phyloP scores from a whole-genome alignment of 2,888 invertebrate genomes.

The Phalera bucephala region DNA sequence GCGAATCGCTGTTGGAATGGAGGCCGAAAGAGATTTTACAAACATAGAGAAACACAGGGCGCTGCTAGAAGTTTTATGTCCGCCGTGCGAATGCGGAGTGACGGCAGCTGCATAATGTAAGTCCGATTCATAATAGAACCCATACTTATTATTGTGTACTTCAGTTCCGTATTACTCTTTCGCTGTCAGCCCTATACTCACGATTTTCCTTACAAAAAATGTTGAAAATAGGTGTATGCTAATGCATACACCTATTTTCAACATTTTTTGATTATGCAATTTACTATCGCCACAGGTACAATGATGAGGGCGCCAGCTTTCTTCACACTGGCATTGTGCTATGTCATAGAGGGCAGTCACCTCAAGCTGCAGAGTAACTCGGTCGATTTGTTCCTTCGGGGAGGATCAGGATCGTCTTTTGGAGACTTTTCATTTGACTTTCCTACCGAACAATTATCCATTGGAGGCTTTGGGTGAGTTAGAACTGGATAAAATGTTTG shows the following conservation, averaged over 20 bases:
- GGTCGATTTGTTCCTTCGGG: conserved; percentile 25
- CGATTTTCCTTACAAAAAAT: neutral
- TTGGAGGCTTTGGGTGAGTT: conserved; percentile 60
- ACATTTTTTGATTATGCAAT: conserved; percentile 17
- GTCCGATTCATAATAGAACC: too few species aligned
- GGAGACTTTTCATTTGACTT: conserved; percentile 29
- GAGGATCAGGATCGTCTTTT: conserved; percentile 32
- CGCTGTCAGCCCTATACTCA: too few species aligned
- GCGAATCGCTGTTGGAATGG: too few species aligned
- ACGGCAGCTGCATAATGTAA: too few species aligned
- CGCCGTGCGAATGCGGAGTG: too few species aligned
- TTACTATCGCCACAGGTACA: conserved; percentile 42
- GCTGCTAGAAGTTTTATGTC: too few species aligned
- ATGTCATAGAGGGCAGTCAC: conserved; percentile 33
- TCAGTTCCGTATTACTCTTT: too few species aligned
- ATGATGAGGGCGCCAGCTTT: conserved; percentile 35
- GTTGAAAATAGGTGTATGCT: too few species aligned
- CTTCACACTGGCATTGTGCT: conserved; percentile 33
- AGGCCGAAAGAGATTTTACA: too few species aligned
- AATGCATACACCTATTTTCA: too few species aligned
- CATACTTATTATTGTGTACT: too few species aligned
- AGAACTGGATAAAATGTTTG: neutral
- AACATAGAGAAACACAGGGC: too few species aligned
- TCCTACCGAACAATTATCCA: conserved; percentile 51
- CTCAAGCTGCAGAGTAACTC: conserved; percentile 21